Base-by-base conservation (phyloP, 1,140 invertebrate genomes). In the Subanguina moxae region DNA sequence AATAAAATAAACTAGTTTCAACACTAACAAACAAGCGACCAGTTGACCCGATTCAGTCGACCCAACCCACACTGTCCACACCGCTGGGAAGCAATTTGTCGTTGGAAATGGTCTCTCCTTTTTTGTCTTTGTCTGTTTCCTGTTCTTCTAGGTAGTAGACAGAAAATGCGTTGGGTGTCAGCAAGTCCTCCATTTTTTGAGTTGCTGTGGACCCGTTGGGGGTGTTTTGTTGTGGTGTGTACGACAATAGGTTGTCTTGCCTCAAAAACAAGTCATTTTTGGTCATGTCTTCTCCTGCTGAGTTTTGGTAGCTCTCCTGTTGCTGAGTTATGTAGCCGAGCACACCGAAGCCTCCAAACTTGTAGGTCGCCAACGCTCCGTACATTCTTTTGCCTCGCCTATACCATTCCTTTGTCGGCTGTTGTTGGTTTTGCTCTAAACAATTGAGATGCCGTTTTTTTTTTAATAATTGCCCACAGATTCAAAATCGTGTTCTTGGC, bases 281-380 rank as follows among this genome's bases (percentile, higher is more conserved):
- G n/a, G 17, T 15, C 48, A 7, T 3, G n/a, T 25, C 3, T 52
- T 52, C 48, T 3, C 23, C 48, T 25, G 48, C n/a, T 21, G 23
- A 61, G n/a, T 45, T 45, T 3, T 61, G 21, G 52, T 23, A 23
- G 21, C 11, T 30, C 52, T 61, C 38, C 19, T 61, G n/a, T 19
- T 30, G 27, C 58, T 61, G n/a, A 19, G 19, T 21, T 1, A 45
- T 61, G 19, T 32, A 45, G n/a, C 58, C 58, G 28, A 61, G 27
- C n/a, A 61, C 27, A 28, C 58, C 58, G 17, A 61, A 61, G 3
- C 28, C 58, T 32, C 58, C 58, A 30, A 61, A 38, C 15, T 30
- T 61, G 58, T 32, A 61, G 58, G 58, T 30, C 1, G 58, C 58
- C n/a, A 61, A 7, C 17, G 27, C 58, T 19, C 58, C 58, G n/a